Percentiles rank a stretch among this genome's conserved stretches.
phyloP scores from a whole-genome alignment of 2,888 invertebrate species.

The Schizaphis graminum region DNA sequence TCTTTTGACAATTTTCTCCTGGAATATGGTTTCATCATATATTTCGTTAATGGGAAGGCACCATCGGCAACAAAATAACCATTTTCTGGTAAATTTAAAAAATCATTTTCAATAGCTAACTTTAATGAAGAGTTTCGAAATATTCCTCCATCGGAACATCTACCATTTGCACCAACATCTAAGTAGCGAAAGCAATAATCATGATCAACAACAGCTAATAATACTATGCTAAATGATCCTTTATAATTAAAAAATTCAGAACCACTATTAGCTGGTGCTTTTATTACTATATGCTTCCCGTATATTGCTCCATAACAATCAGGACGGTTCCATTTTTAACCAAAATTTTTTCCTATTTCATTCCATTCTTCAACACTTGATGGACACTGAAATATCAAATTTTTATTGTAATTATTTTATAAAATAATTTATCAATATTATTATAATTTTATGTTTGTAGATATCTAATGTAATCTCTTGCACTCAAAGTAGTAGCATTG shows the following conservation, averaged over 20 bases:
- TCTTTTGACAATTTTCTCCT: conserved; percentile 31
- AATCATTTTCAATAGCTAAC: not conserved
- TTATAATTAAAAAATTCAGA: conserved; percentile 63
- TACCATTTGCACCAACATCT: conserved; percentile 19
- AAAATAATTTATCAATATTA: conserved; percentile 9
- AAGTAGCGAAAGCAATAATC: conserved; percentile 32
- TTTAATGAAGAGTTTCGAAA: conserved; percentile 25
- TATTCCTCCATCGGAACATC: not conserved
- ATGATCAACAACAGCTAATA: conserved; percentile 54
- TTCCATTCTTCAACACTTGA: conserved; percentile 50
- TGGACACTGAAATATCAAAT: conserved; percentile 43
- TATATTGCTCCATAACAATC: conserved; percentile 61
- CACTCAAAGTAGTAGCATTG: conserved; percentile 34
- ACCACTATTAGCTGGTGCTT: conserved; percentile 32
- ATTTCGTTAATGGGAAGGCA: conserved; percentile 11
- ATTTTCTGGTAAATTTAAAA: conserved; percentile 28
- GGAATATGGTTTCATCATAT: conserved; percentile 32
- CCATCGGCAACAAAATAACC: conserved; percentile 27
- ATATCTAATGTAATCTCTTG: conserved; percentile 27
- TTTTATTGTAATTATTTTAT: not conserved
- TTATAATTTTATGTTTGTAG: conserved; percentile 25
- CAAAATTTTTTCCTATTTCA: conserved; percentile 37
- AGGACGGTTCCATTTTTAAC: conserved; percentile 51
- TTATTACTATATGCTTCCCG: conserved; percentile 53
- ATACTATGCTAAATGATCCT: conserved; percentile 47